Conservation (phyloP, 1,140 invertebrate species). For the Saxidomus purpurata region DNA sequence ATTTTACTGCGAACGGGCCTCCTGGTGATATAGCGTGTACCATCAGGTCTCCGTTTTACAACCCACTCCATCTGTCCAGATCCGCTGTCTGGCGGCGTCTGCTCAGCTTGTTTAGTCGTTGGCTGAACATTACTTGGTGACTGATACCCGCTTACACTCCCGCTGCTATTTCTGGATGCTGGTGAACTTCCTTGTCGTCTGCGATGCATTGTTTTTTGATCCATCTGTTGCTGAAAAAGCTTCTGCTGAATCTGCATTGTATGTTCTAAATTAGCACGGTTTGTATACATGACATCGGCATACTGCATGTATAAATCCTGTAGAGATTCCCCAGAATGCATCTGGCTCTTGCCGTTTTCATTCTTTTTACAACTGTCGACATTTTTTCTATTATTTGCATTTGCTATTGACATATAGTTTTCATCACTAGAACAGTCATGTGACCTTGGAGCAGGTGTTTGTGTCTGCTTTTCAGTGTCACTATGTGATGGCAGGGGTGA, state of each 20-base stretch:
- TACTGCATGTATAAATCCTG: constrained; percentile 85
- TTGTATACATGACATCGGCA: constrained; percentile 90
- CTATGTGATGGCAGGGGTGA: constrained; percentile 77
- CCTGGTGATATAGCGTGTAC: constrained; percentile 92
- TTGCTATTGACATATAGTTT: constrained; percentile 66
- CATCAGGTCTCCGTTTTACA: constrained; percentile 93
- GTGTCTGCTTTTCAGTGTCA: constrained; percentile 82
- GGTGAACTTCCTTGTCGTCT: constrained; percentile 60
- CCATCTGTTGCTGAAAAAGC: constrained; percentile 88
- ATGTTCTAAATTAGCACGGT: constrained; percentile 91
- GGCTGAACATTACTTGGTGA: constrained; percentile 68
- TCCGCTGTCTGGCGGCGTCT: constrained; percentile 77
- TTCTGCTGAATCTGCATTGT: constrained; percentile 92
- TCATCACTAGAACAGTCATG: constrained; percentile 80
- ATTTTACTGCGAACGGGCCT: constrained; percentile 91
- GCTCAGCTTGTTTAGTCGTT: constrained; percentile 47
- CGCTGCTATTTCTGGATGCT: constrained; percentile 68
- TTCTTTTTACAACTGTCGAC: constrained; percentile 53
- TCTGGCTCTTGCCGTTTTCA: constrained; percentile 68
- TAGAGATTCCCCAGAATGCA: constrained; percentile 80
- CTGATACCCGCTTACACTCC: constrained; percentile 72
- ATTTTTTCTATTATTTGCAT: constrained; percentile 64
- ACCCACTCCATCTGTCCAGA: constrained; percentile 91
- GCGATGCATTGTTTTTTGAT: constrained; percentile 75
- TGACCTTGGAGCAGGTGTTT: constrained; percentile 78